Conservation (phyloP, 2,113 vertebrate genomes). For the Anas platyrhynchos region DNA sequence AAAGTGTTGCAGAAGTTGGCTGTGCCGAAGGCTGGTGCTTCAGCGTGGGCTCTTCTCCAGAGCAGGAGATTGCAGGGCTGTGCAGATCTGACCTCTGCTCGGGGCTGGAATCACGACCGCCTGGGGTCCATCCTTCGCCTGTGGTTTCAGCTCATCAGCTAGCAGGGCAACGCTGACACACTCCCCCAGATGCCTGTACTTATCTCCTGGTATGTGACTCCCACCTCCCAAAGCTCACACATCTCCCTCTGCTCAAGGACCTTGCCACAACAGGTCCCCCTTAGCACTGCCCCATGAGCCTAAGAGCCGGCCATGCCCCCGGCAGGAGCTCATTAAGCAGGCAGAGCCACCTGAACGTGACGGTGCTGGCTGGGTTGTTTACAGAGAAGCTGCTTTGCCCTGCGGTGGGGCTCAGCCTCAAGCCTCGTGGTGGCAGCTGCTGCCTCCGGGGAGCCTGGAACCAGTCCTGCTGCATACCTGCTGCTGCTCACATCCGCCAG, state of each 20-base stretch:
- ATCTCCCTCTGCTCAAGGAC: not conserved
- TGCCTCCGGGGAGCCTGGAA: not conserved
- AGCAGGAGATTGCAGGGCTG: not conserved
- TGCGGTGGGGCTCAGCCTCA: not conserved
- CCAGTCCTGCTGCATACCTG: conserved; percentile 42
- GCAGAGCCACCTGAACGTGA: not conserved
- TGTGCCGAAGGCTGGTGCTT: not conserved
- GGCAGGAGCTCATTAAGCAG: not conserved
- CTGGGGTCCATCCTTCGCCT: not conserved
- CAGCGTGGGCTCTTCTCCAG: rapidly evolving
- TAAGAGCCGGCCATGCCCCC: not conserved
- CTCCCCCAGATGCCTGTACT: not conserved
- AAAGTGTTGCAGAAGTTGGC: not conserved
- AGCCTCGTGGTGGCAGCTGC: rapidly evolving
- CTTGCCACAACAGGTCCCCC: not conserved
- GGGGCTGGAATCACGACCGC: not conserved
- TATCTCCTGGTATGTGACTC: not conserved
- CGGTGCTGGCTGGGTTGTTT: not conserved
- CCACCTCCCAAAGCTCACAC: not conserved
- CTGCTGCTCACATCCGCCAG: not conserved
- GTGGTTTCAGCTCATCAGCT: not conserved
- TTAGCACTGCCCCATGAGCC: not conserved
- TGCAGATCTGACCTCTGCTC: not conserved
- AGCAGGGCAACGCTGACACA: not conserved
- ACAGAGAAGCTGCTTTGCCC: not conserved